phyloP scores from a whole-genome alignment of 2,113 vertebrate species.

The Myrmecophaga tridactyla region DNA sequence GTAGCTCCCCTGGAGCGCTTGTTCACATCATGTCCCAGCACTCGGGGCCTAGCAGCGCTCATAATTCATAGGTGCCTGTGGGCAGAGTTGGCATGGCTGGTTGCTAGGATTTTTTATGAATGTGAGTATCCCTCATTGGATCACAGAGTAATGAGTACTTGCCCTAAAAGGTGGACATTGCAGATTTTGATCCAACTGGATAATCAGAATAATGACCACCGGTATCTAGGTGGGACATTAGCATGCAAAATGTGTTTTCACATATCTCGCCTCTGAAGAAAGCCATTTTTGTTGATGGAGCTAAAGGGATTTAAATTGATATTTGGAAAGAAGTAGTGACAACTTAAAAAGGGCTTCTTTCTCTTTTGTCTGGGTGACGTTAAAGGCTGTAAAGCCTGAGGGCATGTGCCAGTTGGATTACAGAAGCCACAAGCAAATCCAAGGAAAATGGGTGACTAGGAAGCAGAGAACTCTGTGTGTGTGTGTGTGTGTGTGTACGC shows the following conservation, averaged over 20 bases:
- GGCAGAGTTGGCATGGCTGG: not conserved
- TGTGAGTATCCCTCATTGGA: not conserved
- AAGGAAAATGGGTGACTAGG: not conserved
- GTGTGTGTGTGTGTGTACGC: accelerated
- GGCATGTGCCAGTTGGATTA: not conserved
- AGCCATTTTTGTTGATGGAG: not conserved
- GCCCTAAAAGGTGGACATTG: not conserved
- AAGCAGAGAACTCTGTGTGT: not conserved
- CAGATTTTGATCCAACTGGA: not conserved
- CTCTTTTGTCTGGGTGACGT: not conserved
- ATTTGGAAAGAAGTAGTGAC: not conserved
- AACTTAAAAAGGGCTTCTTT: not conserved
- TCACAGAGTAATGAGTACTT: not conserved
- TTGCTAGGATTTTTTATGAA: not conserved
- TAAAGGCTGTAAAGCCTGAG: not conserved
- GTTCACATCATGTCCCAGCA: not conserved
- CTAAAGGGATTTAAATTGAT: not conserved
- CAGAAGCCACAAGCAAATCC: not conserved
- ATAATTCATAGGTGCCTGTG: not conserved
- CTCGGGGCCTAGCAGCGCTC: not conserved
- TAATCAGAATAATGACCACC: not conserved
- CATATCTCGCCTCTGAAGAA: not conserved
- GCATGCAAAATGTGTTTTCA: not conserved
- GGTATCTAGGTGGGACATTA: not conserved
- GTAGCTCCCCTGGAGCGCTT: not conserved